Base-by-base conservation (phyloP, 2,797 vertebrate species). In the Siniperca undulata region DNA sequence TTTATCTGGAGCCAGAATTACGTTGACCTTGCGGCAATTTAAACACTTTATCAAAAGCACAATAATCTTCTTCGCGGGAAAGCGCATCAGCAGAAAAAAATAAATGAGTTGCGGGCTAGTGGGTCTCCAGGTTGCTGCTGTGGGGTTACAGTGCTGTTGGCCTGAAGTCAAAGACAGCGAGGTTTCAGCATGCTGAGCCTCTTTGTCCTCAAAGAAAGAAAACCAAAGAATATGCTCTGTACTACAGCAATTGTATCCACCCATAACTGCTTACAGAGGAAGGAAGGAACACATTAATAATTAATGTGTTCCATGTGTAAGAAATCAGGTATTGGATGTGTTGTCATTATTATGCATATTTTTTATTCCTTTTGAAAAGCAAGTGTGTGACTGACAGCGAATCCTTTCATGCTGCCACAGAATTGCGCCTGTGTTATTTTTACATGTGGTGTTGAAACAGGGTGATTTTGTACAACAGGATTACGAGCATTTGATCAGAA, bases 1-100 rank as follows among this genome's bases (percentile, higher is more conserved):
- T 91, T 93, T 91, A 94, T 94, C 94, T 93, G 85, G 69, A 90
- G 82, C 88, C 81, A 79, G 90, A 94, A 93, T 93, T 91, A 80
- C 66, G 77, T 82, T 93, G 94, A 95, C 95, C 93, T 95, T 93
- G 95, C 80, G 70, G 90, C 89, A 83, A 85, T 86, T 88, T 89
- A 92, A 93, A 93, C 89, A 91, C 91, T 94, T 94, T 93, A 95
- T 95, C 93, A 78, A 78, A 69, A 72, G 72, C 84, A 74, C 89
- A 88, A 89, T 91, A 94, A 94, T 95, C 89, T 92, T 83, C 89
- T 92, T 89, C 66, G 42, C 30, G 50, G 67, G 89, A 79, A 92
- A 90, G 80, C 64, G 73, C 89, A 88, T 91, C 87, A 70, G 87
- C 78, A 69, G 73, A 56, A 84, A 74, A 52, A 52, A 74, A 60